phyloP scores from a whole-genome alignment of 2,888 invertebrate species.

The Hedya salicella region DNA sequence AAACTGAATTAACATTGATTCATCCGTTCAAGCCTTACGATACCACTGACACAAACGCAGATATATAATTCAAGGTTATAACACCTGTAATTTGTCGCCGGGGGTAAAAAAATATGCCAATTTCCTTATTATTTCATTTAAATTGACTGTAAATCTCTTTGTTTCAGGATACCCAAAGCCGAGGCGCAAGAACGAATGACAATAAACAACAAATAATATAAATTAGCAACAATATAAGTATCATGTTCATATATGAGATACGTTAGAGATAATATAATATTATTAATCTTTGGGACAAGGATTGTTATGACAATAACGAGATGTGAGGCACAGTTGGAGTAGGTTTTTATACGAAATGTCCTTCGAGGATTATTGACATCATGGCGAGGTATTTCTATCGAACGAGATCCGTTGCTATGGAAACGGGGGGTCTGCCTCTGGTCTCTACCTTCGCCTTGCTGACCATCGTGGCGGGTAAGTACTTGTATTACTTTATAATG shows the following conservation, averaged over 20 bases:
- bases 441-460: slow-evolving; percentile 79
- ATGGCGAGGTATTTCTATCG: slow-evolving; percentile 67
- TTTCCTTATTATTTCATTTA: no score
- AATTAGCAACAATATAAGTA: slow-evolving; percentile 40
- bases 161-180: slow-evolving; percentile 63
- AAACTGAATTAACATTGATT: no score
- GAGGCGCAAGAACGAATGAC: slow-evolving; percentile 53
- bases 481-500: background rate
- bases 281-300: slow-evolving; percentile 51
- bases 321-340: slow-evolving; percentile 59
- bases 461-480: slow-evolving; percentile 79
- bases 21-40: no score
- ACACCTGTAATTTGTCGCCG: no score
- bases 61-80: no score
- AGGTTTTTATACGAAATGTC: slow-evolving; percentile 55
- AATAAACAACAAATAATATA: slow-evolving; percentile 57
- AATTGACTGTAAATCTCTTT: slow-evolving; percentile 51
- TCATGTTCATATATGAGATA: slow-evolving; percentile 49
- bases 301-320: slow-evolving; percentile 57
- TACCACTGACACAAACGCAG: no score
- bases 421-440: slow-evolving; percentile 75
- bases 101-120: no score
- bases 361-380: slow-evolving; percentile 55
- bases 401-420: slow-evolving; percentile 70
- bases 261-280: slow-evolving; percentile 53